Evolutionary conservation across 30 jellyfish, hydroid and myxozoan genomes (phyloP), one percentile per base, ranked within the genome.

Genomic region (Turritopsis dohrnii): DNA sequence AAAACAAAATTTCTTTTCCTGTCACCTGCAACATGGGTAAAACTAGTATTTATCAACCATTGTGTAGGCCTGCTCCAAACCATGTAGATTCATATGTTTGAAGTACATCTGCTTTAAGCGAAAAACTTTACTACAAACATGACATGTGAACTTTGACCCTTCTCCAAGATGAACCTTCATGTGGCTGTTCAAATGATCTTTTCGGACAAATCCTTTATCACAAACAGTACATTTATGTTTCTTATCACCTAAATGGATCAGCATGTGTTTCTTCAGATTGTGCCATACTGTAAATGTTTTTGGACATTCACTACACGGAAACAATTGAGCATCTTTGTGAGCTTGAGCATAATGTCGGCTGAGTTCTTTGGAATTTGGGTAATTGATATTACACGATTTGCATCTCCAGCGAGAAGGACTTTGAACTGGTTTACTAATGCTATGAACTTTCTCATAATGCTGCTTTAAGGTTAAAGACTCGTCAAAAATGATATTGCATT

Each of bases 251-350:
- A 82, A 31, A 72, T 82, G 89, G 18, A 82, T 82, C 17, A 82
- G 81, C 89, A 82, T 82, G 83, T 82, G 89, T 71, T 82, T 82
- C 71, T 82, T 82, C 29, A 82, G 85, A 72, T 82, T 82, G 83
- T 82, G 89, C 89, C 89, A 82, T 28, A 82, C 89, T 16, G 89
- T 82, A 71, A 82, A 82, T 0, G 89, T 82, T 28, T 82, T 82
- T 72, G 89, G 65, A 29, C 89, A 82, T 66, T 82, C 89, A 41
- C 83, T 66, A 28, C 89, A 82, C 18, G 89, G 89, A 71, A 82
- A 82, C 27, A 82, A 24, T 25, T 82, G 89, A 0, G 89, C 84
- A 71, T 82, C 89, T 71, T 82, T 82, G 83, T 82, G 89, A 21
- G 89, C 84, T 1, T 71, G 83, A 3, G 89, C 81, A 66, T 82